A percentile compares a stretch with the other conserved stretches of the same genome.
Evolutionary conservation across 2,113 vertebrate genomes (phyloP).

Genomic region (Apteryx mantelli): DNA sequence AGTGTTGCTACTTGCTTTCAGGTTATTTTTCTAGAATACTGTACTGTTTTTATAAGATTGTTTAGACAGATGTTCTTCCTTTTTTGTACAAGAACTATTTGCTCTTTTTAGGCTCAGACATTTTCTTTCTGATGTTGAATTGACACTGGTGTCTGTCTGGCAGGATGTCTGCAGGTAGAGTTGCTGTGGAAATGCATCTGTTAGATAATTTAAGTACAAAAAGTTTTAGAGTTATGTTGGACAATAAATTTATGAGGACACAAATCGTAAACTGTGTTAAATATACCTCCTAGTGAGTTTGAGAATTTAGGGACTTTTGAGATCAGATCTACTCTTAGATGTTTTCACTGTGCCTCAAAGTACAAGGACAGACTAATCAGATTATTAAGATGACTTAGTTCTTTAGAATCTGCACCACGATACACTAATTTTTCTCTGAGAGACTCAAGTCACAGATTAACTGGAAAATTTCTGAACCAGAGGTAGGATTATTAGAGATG

Average conservation of each 20-base stretch:
- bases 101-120: constrained; percentile 34
- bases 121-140: constrained; percentile 48
- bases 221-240: constrained; percentile 1
- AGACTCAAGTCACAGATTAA: neutral
- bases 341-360: neutral
- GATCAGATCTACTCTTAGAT: neutral
- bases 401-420: neutral
- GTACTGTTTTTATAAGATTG: constrained; percentile 17
- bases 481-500: neutral
- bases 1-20: neutral
- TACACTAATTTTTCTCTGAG: neutral
- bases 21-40: neutral
- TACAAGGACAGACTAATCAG: neutral
- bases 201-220: constrained; percentile 8
- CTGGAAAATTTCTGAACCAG: neutral
- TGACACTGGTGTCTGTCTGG: constrained; percentile 43
- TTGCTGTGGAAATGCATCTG: constrained; percentile 29
- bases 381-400: neutral
- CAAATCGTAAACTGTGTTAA: neutral
- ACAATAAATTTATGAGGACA: neutral
- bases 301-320: neutral
- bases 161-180: constrained; percentile 53
- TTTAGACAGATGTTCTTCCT: constrained; percentile 51
- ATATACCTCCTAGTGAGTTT: neutral
- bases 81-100: neutral